These are phyloP conservation scores for Synanceia verrucosa DNA, from an alignment of 2,797 vertebrate species.

Conservation along the genomic window DNA sequence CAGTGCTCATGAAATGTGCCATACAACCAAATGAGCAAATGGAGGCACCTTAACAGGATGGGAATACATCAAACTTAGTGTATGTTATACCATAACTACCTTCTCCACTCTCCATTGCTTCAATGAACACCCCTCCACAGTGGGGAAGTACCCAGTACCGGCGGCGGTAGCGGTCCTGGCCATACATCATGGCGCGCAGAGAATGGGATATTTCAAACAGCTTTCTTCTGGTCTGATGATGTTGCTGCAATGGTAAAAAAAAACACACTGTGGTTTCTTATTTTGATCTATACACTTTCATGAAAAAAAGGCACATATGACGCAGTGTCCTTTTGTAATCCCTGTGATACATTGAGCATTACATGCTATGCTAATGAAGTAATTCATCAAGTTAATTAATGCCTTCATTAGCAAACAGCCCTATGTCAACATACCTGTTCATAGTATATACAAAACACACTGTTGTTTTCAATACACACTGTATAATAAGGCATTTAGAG, in stretches of 20 bases:
- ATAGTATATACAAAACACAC: conserved; percentile 20
- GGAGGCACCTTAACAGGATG: not conserved
- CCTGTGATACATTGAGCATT: conserved; percentile 40
- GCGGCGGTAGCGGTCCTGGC: conserved; percentile 95
- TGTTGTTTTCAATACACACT: conserved; percentile 18
- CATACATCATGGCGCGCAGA: conserved; percentile 96
- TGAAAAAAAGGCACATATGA: conserved; percentile 19
- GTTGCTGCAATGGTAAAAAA: conserved; percentile 85
- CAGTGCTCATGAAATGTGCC: not conserved
- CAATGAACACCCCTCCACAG: conserved; percentile 96
- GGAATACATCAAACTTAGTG: not conserved
- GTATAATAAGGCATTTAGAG: conserved; percentile 1
- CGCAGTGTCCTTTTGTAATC: conserved; percentile 25
- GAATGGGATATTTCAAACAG: conserved; percentile 96
- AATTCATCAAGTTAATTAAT: conserved; percentile 54
- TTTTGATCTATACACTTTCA: conserved; percentile 23
- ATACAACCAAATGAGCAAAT: not conserved
- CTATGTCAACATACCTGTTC: conserved; percentile 12
- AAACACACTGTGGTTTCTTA: conserved; percentile 20
- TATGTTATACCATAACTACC: conserved; percentile 77
- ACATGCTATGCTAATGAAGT: conserved; percentile 46
- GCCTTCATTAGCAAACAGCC: conserved; percentile 41
- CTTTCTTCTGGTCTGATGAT: conserved; percentile 95
- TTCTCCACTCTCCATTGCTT: conserved; percentile 98
- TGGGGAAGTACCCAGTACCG: conserved; percentile 98